Conservation (phyloP, 2,113 vertebrate species). For the Perca fluviatilis region DNA sequence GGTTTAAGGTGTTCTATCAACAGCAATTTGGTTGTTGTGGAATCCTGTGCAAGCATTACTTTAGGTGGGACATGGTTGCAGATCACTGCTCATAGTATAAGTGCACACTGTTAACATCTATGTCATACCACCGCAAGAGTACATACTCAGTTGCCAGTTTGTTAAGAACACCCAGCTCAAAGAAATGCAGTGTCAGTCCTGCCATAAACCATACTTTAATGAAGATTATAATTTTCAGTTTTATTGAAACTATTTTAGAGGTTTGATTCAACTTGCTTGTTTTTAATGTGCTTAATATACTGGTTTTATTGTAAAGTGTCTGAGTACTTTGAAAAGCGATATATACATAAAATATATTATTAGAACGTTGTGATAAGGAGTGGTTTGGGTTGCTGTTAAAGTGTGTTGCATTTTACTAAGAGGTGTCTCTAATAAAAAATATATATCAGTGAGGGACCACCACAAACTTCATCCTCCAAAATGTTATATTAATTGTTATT, state of each 20-base stretch:
- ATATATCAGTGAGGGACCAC: neutral
- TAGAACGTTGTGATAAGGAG: too few species aligned
- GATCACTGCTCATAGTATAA: neutral
- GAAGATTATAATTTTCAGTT: neutral
- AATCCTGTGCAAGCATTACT: neutral
- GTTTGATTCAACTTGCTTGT: neutral
- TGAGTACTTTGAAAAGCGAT: too few species aligned
- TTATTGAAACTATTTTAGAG: neutral
- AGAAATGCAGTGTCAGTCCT: neutral
- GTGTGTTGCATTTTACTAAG: neutral
- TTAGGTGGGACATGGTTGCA: neutral
- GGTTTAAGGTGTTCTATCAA: constrained; percentile 13
- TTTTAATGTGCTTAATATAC: too few species aligned
- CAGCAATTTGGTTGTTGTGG: neutral
- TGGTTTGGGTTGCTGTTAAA: neutral
- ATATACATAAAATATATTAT: too few species aligned
- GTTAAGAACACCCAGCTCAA: neutral
- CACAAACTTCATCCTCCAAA: neutral
- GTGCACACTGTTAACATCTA: neutral
- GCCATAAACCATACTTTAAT: neutral
- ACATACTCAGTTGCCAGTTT: neutral
- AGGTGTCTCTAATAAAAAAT: neutral
- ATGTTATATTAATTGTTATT: neutral
- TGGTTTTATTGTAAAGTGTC: too few species aligned
- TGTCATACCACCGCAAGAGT: neutral